Base-by-base conservation (phyloP, 1,140 invertebrate genomes). In the Pseudomyrmex concolor region DNA sequence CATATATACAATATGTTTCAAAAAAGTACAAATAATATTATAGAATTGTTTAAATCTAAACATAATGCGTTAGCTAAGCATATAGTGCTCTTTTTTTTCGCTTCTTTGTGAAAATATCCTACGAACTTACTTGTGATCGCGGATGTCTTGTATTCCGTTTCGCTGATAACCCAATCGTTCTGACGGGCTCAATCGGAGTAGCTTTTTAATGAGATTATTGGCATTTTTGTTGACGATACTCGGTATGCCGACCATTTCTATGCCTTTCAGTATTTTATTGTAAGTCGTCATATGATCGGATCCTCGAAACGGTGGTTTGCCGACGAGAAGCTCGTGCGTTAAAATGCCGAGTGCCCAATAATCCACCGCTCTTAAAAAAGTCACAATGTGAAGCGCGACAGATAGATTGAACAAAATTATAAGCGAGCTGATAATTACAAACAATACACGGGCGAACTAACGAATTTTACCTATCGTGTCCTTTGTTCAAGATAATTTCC, bases 241-340 rank as follows among this genome's bases (percentile, higher is more conserved):
- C 12, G 98, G 97, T 95, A 99, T 98, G 63, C 97, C 96, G 7
- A 98, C 96, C 50, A 97, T 96, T 88, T 99, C 99, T 51, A 99
- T 98, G 2, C 98, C 98, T 91, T 98, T 98, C 34, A 97, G 92
- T 85, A 99, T 99, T 64, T 98, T 96, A 89, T 99, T 99, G 93
- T 99, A 99, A 0, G 98, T 99, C 91, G 98, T 98, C 97, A 99
- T 98, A 87, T 99, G 98, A 92, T 98, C 97, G 3, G 95, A 93
- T 1, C 97, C 98, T 60, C 97, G 96, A 94, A 99, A 99, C 0
- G 99, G 99, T 9, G 99, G 98, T 89, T 97, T 98, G 62, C 99
- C 98, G 10, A 97, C 97, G 0, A 99, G 94, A 15, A 99, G 95
- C 94, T 99, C 99, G 92, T 97, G 98, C 84, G 98, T 97, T 0